A percentile compares a stretch with the other conserved stretches of the same genome.
These are phyloP conservation scores for Synanthedon tipuliformis DNA, from an alignment of 2,888 invertebrate species.

Conservation along the genomic window DNA sequence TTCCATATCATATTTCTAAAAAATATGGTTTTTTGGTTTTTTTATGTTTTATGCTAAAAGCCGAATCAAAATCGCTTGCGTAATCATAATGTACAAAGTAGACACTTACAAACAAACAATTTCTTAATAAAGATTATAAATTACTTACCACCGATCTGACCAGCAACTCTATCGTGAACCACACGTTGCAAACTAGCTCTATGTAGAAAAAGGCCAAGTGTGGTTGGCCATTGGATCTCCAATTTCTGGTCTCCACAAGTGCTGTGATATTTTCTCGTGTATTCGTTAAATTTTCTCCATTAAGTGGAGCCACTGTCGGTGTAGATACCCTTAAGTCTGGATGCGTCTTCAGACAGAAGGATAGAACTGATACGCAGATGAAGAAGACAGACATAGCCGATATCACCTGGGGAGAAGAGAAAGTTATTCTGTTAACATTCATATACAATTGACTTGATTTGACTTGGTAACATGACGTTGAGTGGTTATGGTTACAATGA, in stretches of 20 bases:
- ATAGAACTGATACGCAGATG: constrained; percentile 94
- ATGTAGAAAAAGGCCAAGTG: constrained; percentile 89
- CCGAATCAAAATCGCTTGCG: neutral
- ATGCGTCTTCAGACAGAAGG: constrained; percentile 96
- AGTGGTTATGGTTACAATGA: no score
- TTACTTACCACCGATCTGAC: constrained; percentile 86
- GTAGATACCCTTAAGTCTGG: constrained; percentile 81
- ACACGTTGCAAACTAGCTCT: constrained; percentile 93
- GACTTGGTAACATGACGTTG: no score
- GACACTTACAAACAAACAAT: neutral
- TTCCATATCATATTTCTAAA: no score
- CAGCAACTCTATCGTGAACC: constrained; percentile 94
- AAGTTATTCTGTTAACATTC: neutral
- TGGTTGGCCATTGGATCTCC: constrained; percentile 71
- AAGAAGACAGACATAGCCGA: constrained; percentile 94
- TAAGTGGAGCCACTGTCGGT: constrained; percentile 14
- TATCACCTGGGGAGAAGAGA: constrained; percentile 77
- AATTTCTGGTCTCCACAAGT: constrained; percentile 17
- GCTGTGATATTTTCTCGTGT: constrained; percentile 16
- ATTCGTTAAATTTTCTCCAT: constrained; percentile 16
- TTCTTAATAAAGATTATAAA: neutral
- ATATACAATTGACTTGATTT: no score
- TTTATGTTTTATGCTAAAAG: neutral
- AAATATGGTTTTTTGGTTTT: no score
- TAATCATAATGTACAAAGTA: neutral